A percentile compares a stretch with the other conserved stretches of the same genome.
Evolutionary conservation across 2,797 vertebrate genomes (phyloP).

Genomic region (Cyclopterus lumpus): DNA sequence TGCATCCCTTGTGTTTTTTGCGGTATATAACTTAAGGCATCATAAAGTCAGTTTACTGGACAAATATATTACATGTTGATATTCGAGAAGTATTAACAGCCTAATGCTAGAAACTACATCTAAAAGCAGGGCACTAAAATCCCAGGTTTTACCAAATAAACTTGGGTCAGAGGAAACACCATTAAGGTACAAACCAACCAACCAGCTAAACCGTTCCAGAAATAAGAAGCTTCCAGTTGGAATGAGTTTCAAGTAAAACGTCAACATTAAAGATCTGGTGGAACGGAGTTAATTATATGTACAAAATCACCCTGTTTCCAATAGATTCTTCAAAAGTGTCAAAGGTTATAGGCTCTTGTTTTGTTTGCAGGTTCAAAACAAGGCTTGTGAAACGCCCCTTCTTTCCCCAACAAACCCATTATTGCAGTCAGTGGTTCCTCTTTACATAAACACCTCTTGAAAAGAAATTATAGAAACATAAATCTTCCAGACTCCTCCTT

Average conservation of each 20-base stretch:
- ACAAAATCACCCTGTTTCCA: constrained; percentile 5
- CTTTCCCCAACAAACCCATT: neutral
- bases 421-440: neutral
- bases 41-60: neutral
- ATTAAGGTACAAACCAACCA: neutral
- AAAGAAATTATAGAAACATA: constrained; percentile 9
- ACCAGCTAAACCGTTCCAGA: neutral
- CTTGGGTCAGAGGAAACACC: neutral
- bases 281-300: neutral
- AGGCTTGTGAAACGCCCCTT: neutral
- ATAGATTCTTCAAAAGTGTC: constrained; percentile 21
- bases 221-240: constrained; percentile 1
- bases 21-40: constrained; percentile 20
- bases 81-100: constrained; percentile 15
- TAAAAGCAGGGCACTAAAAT: constrained; percentile 28
- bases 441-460: constrained; percentile 34
- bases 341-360: constrained; percentile 33
- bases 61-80: neutral
- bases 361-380: constrained; percentile 24
- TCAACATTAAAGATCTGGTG: constrained; percentile 39
- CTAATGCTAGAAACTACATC: neutral
- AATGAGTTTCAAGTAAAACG: constrained; percentile 11
- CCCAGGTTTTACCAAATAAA: neutral
- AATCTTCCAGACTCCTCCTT: neutral
- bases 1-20: constrained; percentile 8